Percentiles rank a stretch among this genome's conserved stretches.
Conservation (phyloP, 2,113 vertebrate species). For the Archocentrus centrarchus region DNA sequence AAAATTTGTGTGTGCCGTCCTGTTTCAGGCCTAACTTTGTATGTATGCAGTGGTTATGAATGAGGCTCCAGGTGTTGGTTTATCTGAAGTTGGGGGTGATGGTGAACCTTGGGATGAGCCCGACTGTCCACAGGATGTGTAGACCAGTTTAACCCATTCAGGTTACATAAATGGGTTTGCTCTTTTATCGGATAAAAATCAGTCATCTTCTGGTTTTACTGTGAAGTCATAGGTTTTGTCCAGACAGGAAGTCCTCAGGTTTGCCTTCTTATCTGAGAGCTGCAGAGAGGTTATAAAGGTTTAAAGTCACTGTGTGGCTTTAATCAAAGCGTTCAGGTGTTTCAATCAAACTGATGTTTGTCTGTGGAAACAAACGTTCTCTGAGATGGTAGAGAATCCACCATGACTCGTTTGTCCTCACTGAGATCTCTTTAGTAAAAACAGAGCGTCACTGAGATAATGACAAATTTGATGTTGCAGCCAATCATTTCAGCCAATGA, state of each 20-base stretch:
- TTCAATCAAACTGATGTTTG: neutral
- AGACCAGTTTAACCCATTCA: neutral
- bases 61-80: neutral
- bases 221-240: neutral
- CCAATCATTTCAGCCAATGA: neutral
- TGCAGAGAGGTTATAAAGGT: too few relatives aligned
- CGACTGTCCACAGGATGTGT: neutral
- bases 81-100: neutral
- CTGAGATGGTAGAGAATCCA: neutral
- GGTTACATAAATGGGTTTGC: neutral
- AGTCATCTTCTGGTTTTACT: accelerated
- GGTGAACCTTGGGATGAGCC: neutral
- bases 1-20: neutral
- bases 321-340: neutral
- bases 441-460: neutral
- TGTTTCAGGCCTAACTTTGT: neutral
- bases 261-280: neutral
- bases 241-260: neutral
- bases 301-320: neutral
- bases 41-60: neutral
- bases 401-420: neutral
- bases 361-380: neutral
- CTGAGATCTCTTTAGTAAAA: neutral
- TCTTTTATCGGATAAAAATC: neutral
- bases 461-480: neutral